Evolutionary conservation across 1,140 invertebrate species (phyloP).

Genomic region (Drosophila prosaltans): DNA sequence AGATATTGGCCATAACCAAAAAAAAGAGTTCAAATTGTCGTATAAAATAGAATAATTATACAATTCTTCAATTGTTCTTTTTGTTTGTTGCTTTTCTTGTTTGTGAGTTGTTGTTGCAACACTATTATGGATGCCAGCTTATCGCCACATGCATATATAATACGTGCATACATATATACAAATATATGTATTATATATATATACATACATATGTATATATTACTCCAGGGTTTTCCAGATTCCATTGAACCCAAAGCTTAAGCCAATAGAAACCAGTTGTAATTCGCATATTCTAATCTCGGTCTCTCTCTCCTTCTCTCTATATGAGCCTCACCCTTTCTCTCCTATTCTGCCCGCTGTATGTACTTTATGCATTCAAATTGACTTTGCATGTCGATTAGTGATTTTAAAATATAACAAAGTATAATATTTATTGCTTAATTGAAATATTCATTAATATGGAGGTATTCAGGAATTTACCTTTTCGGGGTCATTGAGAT

Average conservation of each 20-base stretch:
- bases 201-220: slow-evolving; percentile 1
- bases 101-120: no score
- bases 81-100: no score
- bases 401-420: slow-evolving; percentile 8
- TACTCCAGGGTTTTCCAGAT: slow-evolving; percentile 11
- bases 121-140: slow-evolving; percentile 17
- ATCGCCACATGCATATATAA: slow-evolving; percentile 12
- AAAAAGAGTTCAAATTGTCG: slow-evolving; percentile 38
- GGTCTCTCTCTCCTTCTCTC: not conserved
- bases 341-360: no score
- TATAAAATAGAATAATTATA: slow-evolving; percentile 25
- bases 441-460: slow-evolving; percentile 3
- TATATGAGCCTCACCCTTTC: not conserved
- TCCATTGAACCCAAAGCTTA: slow-evolving; percentile 2
- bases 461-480: not conserved
- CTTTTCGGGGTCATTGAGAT: slow-evolving; percentile 2
- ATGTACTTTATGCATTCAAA: slow-evolving; percentile 39
- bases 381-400: slow-evolving; percentile 33
- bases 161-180: no score
- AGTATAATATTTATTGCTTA: slow-evolving; percentile 12
- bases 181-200: slow-evolving; percentile 14
- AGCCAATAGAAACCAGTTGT: slow-evolving; percentile 45
- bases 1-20: slow-evolving; percentile 26
- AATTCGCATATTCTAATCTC: slow-evolving; percentile 45
- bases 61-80: slow-evolving; percentile 29